Evolutionary conservation across 2,113 vertebrate genomes (phyloP).

Genomic region (Elachura formosa): DNA sequence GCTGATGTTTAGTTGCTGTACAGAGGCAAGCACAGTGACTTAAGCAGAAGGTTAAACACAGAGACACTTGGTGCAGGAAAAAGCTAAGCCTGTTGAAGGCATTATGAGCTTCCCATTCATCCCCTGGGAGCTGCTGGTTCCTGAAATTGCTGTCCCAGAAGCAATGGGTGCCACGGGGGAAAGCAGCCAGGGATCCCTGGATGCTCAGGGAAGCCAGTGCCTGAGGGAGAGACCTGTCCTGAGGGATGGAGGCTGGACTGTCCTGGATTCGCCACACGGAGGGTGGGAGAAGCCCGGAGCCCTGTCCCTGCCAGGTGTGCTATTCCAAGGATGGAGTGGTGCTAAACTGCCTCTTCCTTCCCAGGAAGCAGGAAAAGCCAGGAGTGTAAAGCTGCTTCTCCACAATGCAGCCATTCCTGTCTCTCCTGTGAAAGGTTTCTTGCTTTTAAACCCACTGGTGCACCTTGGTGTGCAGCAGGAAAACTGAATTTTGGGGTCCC

Average conservation of each 20-base stretch:
- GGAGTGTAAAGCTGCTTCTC: neutral
- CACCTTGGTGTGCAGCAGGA: neutral
- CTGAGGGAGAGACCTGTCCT: neutral
- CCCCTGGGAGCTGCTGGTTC: neutral
- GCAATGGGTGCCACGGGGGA: accelerated
- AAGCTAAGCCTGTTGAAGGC: neutral
- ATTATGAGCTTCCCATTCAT: neutral
- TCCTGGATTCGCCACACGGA: neutral
- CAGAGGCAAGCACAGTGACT: neutral
- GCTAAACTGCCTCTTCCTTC: neutral
- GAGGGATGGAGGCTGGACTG: neutral
- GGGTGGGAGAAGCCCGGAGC: neutral
- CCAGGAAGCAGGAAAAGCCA: neutral
- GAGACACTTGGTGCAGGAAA: neutral
- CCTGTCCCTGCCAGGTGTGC: neutral
- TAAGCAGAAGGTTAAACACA: neutral
- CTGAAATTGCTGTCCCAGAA: neutral
- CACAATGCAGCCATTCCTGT: neutral
- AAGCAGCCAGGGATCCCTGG: neutral
- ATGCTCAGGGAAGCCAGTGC: neutral
- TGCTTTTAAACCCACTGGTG: neutral
- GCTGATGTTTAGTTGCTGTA: neutral
- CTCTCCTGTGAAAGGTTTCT: neutral
- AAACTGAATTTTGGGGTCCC: neutral
- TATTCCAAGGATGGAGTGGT: neutral